Conservation (phyloP, 2,113 vertebrate species). For the Melierax canorus region DNA sequence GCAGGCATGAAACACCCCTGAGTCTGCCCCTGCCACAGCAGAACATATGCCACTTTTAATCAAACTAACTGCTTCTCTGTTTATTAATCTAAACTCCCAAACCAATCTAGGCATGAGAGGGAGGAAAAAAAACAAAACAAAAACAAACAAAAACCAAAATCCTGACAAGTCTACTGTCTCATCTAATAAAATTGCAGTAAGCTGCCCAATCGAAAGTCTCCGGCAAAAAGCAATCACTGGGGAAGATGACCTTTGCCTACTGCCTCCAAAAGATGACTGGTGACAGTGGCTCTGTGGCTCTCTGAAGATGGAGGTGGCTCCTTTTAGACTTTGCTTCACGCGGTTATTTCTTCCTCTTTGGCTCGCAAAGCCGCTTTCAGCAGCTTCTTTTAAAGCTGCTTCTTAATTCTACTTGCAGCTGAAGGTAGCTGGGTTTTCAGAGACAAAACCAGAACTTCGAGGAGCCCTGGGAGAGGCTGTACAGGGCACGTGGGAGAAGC, state of each 20-base stretch:
- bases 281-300: neutral
- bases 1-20: neutral
- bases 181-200: neutral
- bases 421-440: neutral
- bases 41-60: constrained; percentile 19
- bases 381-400: neutral
- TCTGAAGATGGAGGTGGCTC: neutral
- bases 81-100: constrained; percentile 18
- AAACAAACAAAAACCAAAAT: neutral
- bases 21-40: neutral
- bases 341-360: neutral
- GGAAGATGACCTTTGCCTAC: neutral
- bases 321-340: neutral
- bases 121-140: neutral
- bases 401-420: neutral
- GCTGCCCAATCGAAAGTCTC: neutral
- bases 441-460: neutral
- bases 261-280: neutral
- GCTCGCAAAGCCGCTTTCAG: neutral
- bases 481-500: neutral
- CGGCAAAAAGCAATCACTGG: neutral
- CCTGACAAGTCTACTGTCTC: neutral
- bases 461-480: neutral
- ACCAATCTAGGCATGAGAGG: neutral
- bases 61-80: constrained; percentile 12